phyloP scores from a whole-genome alignment of 2,113 vertebrate species.

The Spheniscus mendiculus region DNA sequence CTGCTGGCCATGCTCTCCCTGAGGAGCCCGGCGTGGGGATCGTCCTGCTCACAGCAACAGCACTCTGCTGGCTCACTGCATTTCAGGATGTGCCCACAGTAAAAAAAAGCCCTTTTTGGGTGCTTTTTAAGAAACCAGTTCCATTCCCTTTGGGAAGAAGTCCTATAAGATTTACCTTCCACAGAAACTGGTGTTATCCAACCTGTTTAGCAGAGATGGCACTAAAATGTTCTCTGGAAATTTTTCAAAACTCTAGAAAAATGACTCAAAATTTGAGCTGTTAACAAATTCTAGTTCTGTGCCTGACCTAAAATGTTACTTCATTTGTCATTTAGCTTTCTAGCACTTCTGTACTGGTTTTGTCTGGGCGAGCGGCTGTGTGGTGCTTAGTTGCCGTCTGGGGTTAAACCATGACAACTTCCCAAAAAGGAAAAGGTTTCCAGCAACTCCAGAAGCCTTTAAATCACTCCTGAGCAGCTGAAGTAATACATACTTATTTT shows the following conservation, averaged over 20 bases:
- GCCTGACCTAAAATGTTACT: neutral
- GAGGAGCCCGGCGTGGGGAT: rapidly evolving
- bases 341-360: neutral
- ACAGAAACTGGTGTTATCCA: rapidly evolving
- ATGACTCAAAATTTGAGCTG: neutral
- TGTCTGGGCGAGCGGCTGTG: too few species aligned
- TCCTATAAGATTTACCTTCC: neutral
- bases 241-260: neutral
- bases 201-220: rapidly evolving
- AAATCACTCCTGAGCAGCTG: neutral
- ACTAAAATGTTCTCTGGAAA: rapidly evolving
- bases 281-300: neutral
- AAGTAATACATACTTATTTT: rapidly evolving
- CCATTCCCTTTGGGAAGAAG: neutral
- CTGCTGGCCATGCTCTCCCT: neutral
- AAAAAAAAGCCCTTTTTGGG: neutral
- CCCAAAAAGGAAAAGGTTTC: neutral
- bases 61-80: rapidly evolving
- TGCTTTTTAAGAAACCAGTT: neutral
- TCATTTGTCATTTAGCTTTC: neutral
- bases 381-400: too few species aligned
- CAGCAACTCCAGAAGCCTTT: neutral
- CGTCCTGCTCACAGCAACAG: rapidly evolving
- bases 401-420: neutral
- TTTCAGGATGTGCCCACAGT: neutral